Evolutionary conservation across 2,797 vertebrate species (phyloP), one percentile per base, ranked within the genome.

Genomic region (Sebastes steindachneri): DNA sequence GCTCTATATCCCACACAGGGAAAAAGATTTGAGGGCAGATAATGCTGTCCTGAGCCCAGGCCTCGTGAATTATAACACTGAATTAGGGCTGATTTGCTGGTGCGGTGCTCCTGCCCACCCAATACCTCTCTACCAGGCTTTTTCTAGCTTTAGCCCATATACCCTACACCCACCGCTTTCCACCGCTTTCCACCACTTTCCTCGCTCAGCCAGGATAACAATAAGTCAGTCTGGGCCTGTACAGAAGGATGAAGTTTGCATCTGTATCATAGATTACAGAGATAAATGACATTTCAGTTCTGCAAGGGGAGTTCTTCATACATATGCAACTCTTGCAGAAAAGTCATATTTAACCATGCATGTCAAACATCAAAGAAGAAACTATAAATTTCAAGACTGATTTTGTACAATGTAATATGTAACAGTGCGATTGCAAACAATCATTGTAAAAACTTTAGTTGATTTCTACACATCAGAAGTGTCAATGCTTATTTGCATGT

Each of bases 21-120:
- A 72, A 69, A 73, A 71, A 53, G 67, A 90, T 87, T 79, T 82
- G 76, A 90, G 83, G 87, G 69, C 77, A 89, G 86, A 92, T 92
- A 86, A 90, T 73, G 73, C 77, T 59, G 66, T 80, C 70, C 68
- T 75, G 79, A 90, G 85, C 66, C 68, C 41, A 37, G 69, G 75
- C 83, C 79, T 75, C 82, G 69, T 84, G 83, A 93, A 86, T 91
- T 89, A 89, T 72, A 79, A 80, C 57, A 31, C 77, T 85, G 88
- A 85, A 89, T 93, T 88, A 89, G 72, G 45, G 67, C 70, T 87
- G 87, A 90, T 90, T 85, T 80, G 70, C 75, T 53, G 3, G 51
- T 80, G 35, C n/a, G 28, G 11, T 71, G 74, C 79, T 75, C 48
- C 76, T 48, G 28, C 82, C 88, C 81, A 82, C 79, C 78, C 67